Evolutionary conservation across 2,797 vertebrate genomes (phyloP).

Genomic region (Crotalus adamanteus): DNA sequence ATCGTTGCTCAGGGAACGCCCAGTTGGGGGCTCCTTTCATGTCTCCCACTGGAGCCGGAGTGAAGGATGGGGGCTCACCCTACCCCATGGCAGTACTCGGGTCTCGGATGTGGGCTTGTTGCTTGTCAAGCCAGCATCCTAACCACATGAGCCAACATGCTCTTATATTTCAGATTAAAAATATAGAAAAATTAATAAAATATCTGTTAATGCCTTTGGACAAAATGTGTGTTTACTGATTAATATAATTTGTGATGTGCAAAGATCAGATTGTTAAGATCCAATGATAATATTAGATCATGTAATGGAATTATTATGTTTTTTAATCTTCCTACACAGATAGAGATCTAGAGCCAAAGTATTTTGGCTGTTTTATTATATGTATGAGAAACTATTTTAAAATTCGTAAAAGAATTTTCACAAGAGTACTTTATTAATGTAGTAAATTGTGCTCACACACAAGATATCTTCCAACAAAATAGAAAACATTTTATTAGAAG

Average conservation of each 20-base stretch:
- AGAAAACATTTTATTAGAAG: conserved; percentile 54
- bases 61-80: background rate
- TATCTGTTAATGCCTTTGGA: background rate
- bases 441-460: conserved; percentile 56
- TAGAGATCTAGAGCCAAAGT: conserved; percentile 13
- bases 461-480: conserved; percentile 51
- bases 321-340: background rate
- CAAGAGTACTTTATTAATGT: conserved; percentile 56
- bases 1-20: background rate
- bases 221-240: background rate
- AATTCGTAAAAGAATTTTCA: conserved; percentile 46
- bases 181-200: background rate
- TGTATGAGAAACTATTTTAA: conserved; percentile 19
- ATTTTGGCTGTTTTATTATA: conserved; percentile 22
- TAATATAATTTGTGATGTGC: background rate
- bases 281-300: background rate
- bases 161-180: background rate
- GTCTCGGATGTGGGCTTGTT: background rate
- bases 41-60: background rate
- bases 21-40: background rate
- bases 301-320: background rate
- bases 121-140: background rate
- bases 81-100: background rate
- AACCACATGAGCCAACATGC: background rate
- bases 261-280: background rate